These are phyloP conservation scores for Urophycis tenuis DNA, from an alignment of 2,797 vertebrate genomes.

Conservation along the genomic window DNA sequence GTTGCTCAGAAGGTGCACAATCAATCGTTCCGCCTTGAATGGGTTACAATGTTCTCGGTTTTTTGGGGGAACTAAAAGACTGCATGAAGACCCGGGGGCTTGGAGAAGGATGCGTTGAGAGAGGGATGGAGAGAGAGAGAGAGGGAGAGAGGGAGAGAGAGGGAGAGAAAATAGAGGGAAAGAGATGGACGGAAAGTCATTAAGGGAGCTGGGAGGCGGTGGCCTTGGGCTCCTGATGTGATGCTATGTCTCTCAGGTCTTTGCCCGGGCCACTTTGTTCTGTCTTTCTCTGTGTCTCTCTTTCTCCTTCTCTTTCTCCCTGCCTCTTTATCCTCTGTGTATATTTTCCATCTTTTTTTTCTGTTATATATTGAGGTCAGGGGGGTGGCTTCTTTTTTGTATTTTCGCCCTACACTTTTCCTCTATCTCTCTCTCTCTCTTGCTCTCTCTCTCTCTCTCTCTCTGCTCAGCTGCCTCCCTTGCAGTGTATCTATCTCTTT, in stretches of 20 bases:
- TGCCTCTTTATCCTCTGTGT: not conserved
- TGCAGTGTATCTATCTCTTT: too few relatives aligned
- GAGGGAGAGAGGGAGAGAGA: not conserved
- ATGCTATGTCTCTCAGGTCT: slow-evolving; percentile 47
- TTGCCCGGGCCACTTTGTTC: slow-evolving; percentile 34
- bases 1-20: not conserved
- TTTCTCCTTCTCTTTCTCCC: not conserved
- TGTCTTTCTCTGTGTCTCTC: not conserved
- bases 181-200: slow-evolving; percentile 46
- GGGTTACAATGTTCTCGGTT: not conserved
- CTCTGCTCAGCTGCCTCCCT: too few relatives aligned
- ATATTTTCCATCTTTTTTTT: not conserved
- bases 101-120: not conserved
- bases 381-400: not conserved
- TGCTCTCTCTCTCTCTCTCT: not conserved
- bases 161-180: not conserved
- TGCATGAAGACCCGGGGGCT: not conserved
- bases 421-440: not conserved
- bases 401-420: not conserved
- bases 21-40: too few relatives aligned
- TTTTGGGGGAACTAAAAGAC: not conserved
- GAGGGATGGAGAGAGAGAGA: too few relatives aligned
- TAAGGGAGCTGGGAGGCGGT: slow-evolving; percentile 41
- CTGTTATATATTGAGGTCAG: not conserved
- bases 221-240: slow-evolving; percentile 52